A percentile compares a stretch with the other conserved stretches of the same genome.
phyloP scores from a whole-genome alignment of 2,113 vertebrate species.

The Macquaria australasica region DNA sequence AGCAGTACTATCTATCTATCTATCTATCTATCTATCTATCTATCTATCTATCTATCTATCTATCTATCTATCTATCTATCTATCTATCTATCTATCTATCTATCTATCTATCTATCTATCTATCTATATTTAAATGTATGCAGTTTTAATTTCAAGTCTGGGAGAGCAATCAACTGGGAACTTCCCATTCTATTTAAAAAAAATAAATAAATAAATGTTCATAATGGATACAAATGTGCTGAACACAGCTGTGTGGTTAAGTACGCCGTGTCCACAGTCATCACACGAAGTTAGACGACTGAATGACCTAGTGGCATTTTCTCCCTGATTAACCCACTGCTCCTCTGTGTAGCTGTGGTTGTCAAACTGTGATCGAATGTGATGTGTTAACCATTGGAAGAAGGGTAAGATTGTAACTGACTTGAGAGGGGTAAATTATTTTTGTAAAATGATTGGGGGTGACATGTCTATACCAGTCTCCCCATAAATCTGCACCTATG shows the following conservation, averaged over 20 bases:
- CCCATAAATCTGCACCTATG: neutral
- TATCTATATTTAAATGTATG: too few relatives aligned
- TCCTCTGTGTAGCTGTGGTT: neutral
- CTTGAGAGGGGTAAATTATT: neutral
- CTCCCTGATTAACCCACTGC: neutral
- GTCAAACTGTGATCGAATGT: neutral
- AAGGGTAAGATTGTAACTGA: neutral
- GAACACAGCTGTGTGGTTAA: neutral
- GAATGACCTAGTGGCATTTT: conserved; percentile 12
- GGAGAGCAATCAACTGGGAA: neutral
- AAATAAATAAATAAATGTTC: neutral
- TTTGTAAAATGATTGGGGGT: neutral
- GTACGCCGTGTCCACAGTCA: neutral
- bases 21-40: too few relatives aligned
- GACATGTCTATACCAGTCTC: neutral
- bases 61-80: too few relatives aligned
- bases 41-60: too few relatives aligned
- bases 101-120: too few relatives aligned
- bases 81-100: too few relatives aligned
- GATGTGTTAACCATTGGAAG: neutral
- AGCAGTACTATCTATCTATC: neutral
- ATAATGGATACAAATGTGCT: neutral
- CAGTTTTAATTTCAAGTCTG: neutral
- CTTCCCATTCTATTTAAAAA: neutral
- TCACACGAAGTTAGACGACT: neutral